Evolutionary conservation across 2,113 vertebrate genomes (phyloP), one percentile per base, ranked within the genome.

Genomic region (Acanthochromis polyacanthus): DNA sequence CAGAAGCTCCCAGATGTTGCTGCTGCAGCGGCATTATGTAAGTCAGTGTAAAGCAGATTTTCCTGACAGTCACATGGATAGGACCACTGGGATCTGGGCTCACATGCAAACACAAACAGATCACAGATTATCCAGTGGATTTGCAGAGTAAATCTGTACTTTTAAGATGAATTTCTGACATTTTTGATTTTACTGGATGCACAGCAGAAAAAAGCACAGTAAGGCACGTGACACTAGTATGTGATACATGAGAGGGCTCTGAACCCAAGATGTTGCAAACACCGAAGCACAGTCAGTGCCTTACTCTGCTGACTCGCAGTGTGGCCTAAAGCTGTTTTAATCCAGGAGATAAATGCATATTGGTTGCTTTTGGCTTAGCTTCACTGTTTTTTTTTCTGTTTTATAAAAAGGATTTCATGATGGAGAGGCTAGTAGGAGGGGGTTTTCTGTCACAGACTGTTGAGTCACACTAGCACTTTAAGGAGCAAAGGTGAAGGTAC

Each of bases 1-100:
- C 66, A 65, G 64, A 63, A 83, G 78, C 68, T 72, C 61, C 83
- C 90, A 92, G 90, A 91, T 93, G 90, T 84, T 87, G 57, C 67
- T 78, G 75, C 55, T 53, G 77, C 74, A 67, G 72, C 22, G 60
- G 51, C 3, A n/a, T 92, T 92, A 87, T 40, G 59, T 90, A 92
- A 93, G 63, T 38, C 50, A 63, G 64, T 60, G 76, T 58, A 87
- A 78, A 71, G 60, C 9, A 61, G 78, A 92, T 92, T 90, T 91
- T 30, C 25, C 53, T 71, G 3, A 52, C 57, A 58, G 79, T 90
- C 87, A 90, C 84, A 75, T 89, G 88, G 89, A 53, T 4, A 58
- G 25, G 58, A 61, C 69, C 16, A 7, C 75, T 43, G 79, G 48
- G 78, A 70, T 83, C 46, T 52, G 52, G 58, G 23, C 77, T 72